Evolutionary conservation across 2,797 vertebrate species (phyloP), one percentile per base, ranked within the genome.

Genomic region (Schizopygopsis malacanthus): DNA sequence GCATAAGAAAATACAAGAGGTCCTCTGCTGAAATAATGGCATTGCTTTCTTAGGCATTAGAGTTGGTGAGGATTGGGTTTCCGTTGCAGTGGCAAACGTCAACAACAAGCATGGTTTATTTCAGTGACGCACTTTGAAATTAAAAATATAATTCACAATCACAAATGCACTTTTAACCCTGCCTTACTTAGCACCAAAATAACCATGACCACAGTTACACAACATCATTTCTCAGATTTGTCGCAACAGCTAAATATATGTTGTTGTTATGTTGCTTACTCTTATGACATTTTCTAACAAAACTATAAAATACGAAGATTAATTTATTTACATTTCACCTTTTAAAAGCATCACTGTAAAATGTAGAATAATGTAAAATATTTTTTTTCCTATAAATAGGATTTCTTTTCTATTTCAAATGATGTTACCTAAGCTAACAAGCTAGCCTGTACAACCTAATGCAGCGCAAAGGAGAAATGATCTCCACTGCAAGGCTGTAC

Each of bases 41-140:
- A 52, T 87, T 83, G 84, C 88, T 91, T 89, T 84, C 86, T 86
- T 85, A 11, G 65, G 79, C 78, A 41, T 67, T 18, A 72, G 77
- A 82, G 39, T 18, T 52, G 16, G 6, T 43, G 50, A 83, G 70
- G 73, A 90, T 91, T 88, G 87, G 37, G 83, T 91, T 88, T 89
- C 90, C 70, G 81, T 90, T 88, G 83, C 89, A 45, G 56, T 87
- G 73, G 73, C 91, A 88, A 92, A 91, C 47, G 12, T 65, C 78
- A 80, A 84, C 89, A 91, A 93, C 89, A 91, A 92, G 90, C 88
- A 87, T 71, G 79, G 54, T 79, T 87, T 88, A 92, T 91, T 90
- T 91, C 79, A 69, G 82, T 90, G 77, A 73, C 41, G 79, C 85
- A 83, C 56, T 73, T 71, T 47, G 39, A 87, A 88, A 88, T 85